These are phyloP conservation scores for Drosophila funebris DNA, from an alignment of 1,140 invertebrate genomes.

Conservation along the genomic window DNA sequence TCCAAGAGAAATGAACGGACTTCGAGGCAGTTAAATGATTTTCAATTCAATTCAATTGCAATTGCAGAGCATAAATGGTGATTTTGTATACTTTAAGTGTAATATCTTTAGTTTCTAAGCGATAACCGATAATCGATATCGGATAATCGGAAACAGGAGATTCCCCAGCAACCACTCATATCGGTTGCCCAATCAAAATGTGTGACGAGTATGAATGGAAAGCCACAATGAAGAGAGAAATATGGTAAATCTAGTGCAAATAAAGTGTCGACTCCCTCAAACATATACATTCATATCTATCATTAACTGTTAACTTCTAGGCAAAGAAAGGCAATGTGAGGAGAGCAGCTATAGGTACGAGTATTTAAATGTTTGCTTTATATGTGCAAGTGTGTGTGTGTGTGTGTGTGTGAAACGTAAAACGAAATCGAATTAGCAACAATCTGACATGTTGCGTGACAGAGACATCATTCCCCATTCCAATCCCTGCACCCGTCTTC, in stretches of 20 bases:
- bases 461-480: conserved; percentile 31
- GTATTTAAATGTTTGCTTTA: conserved; percentile 34
- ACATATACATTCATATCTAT: conserved; percentile 21
- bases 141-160: conserved; percentile 4
- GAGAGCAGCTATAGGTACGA: background rate
- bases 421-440: conserved; percentile 66
- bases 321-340: background rate
- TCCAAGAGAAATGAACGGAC: background rate
- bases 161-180: conserved; percentile 19
- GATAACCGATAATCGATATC: conserved; percentile 12
- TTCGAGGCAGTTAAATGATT: conserved; percentile 35
- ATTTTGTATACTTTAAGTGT: conserved; percentile 82
- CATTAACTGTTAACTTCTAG: conserved; percentile 35
- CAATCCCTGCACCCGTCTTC: background rate
- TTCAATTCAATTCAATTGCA: conserved; percentile 77
- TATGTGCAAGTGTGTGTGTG: conserved; percentile 7
- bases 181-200: conserved; percentile 37
- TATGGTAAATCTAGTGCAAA: conserved; percentile 51
- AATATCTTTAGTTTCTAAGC: conserved; percentile 77
- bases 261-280: conserved; percentile 24
- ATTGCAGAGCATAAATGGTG: conserved; percentile 81
- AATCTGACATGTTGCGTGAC: conserved; percentile 49
- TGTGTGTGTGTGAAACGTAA: conserved; percentile 6
- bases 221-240: conserved; percentile 6
- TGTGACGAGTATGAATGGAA: conserved; percentile 13